Evolutionary conservation across 64 coral and sea anemone species (phyloP), one percentile per base, ranked within the genome.

Genomic region (Catalaphyllia jardinei): DNA sequence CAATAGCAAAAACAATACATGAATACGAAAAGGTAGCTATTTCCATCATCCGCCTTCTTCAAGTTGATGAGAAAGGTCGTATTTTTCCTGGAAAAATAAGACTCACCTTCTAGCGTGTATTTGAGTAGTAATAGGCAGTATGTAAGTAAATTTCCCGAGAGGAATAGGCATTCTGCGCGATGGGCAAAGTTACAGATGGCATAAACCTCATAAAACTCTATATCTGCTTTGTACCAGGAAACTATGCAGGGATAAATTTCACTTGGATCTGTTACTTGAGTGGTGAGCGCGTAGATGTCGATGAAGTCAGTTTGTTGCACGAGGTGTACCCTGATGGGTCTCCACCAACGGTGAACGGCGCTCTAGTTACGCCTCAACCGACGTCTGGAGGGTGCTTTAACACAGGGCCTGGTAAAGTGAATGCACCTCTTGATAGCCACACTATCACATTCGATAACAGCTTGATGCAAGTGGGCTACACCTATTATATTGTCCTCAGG

Each of bases 321-420:
- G 29, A 31, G 78, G 78, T 80, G 10, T 80, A 80, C 25, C 27
- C 78, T 18, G 52, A 80, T 17, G 78, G 78, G 4, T 61, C 78
- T 15, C 29, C n/a, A 8, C 55, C 52, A 29, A 54, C 76, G 8
- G 0, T 25, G 0, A 0, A 24, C 24, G 64, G 64, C 9, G 20
- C 20, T 55, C 52, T 1, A 31, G 31, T 38, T 4, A 4, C 10
- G 31, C 5, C 11, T 2, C 31, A 2, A 11, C 14, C 38, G 19
- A 18, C 31, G n/a, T n/a, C n/a, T 80, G 78, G 78, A 31, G 78
- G 78, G 24, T 80, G 78, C 29, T 80, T 80, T 54, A 60, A 60
- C 31, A 80, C n/a, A 0, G 78, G 78, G 18, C 78, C 78, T 30
- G 78, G 78, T 5, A 80, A 31, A 54, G 1, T 80, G 4, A 39